These are phyloP conservation scores for Xylota segnis DNA, from an alignment of 2,888 invertebrate species.

Conservation along the genomic window DNA sequence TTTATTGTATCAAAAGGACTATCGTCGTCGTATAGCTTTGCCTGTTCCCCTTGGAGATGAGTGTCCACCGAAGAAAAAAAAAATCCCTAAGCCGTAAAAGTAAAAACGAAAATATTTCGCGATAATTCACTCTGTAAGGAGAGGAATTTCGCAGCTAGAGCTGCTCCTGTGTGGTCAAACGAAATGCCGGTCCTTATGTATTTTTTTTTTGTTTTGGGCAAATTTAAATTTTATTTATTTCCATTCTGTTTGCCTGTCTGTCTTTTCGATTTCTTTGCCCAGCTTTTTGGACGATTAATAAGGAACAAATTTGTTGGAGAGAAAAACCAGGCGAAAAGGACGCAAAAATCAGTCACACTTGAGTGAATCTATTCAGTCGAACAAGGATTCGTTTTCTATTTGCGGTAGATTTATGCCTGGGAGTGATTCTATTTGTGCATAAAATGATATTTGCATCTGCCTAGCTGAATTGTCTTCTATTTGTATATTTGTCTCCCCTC, in stretches of 20 bases:
- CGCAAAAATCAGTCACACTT: constrained; percentile 71
- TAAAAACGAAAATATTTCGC: constrained; percentile 12
- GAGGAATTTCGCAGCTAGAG: constrained; percentile 6
- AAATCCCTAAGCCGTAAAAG: constrained; percentile 36
- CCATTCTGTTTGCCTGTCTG: constrained; percentile 34
- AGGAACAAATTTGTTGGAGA: constrained; percentile 65
- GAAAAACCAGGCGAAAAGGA: constrained; percentile 47
- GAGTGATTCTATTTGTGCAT: constrained; percentile 52
- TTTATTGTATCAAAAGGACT: constrained; percentile 35
- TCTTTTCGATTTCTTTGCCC: constrained; percentile 24
- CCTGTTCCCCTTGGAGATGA: neutral
- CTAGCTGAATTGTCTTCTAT: constrained; percentile 7
- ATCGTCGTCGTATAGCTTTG: neutral
- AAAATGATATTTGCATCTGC: constrained; percentile 61
- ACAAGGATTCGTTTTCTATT: constrained; percentile 52
- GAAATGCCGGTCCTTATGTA: constrained; percentile 20
- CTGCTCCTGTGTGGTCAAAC: constrained; percentile 48
- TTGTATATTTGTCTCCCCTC: neutral
- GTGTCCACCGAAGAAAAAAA: neutral
- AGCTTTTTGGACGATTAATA: constrained; percentile 64
- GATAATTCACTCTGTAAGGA: constrained; percentile 49
- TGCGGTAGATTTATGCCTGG: constrained; percentile 64
- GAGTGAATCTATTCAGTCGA: constrained; percentile 59
- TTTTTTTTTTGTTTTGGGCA: constrained; percentile 29
- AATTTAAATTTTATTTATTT: constrained; percentile 71